Evolutionary conservation across 2,797 vertebrate genomes (phyloP).

Genomic region (Loris lydekkerianus): DNA sequence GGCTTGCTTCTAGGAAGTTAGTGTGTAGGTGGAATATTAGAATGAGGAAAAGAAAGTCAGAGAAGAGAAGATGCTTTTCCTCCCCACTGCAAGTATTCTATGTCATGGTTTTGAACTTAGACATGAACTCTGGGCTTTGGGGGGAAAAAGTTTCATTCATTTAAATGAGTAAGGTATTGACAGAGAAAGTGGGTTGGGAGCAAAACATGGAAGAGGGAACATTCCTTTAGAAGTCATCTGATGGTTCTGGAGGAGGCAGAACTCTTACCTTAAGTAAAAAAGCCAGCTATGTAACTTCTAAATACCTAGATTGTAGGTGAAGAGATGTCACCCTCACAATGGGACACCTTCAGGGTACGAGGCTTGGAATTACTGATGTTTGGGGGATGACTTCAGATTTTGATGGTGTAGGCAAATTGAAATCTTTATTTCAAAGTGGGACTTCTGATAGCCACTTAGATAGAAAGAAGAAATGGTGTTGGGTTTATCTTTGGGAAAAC

Average conservation of each 20-base stretch:
- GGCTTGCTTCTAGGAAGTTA: constrained; percentile 84
- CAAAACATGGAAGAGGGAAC: constrained; percentile 19
- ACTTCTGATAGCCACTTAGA: not conserved
- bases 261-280: not conserved
- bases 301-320: constrained; percentile 57
- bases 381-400: constrained; percentile 83
- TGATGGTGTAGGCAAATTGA: constrained; percentile 85
- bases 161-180: constrained; percentile 69
- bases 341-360: constrained; percentile 83
- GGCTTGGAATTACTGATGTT: constrained; percentile 84
- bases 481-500: not conserved
- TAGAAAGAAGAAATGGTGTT: not conserved
- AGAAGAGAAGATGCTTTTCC: constrained; percentile 68
- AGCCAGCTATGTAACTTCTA: constrained; percentile 67
- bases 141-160: constrained; percentile 70
- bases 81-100: constrained; percentile 71
- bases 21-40: constrained; percentile 80
- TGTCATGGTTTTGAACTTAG: constrained; percentile 76
- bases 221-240: not conserved
- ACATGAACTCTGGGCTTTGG: constrained; percentile 28
- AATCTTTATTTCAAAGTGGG: constrained; percentile 67
- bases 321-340: constrained; percentile 81
- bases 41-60: constrained; percentile 79
- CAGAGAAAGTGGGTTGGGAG: constrained; percentile 65
- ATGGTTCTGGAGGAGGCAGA: constrained; percentile 4